Evolutionary conservation across 2,113 vertebrate genomes (phyloP), one percentile per base, ranked within the genome.

Genomic region (Etheostoma spectabile): DNA sequence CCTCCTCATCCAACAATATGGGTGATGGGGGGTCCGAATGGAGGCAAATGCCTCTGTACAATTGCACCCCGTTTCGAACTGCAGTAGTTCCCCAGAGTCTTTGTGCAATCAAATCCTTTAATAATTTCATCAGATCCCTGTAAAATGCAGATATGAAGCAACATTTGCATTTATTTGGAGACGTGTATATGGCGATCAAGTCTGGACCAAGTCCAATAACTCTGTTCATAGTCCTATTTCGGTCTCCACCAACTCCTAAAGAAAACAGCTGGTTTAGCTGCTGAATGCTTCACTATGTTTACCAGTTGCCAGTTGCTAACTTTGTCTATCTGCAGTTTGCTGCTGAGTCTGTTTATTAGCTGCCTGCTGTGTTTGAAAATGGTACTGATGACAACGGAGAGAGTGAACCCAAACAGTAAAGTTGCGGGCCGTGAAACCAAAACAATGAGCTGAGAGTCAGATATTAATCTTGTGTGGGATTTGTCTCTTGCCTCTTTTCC

Each of bases 1-100:
- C 68, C 19, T 75, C 61, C 33, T 62, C 24, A 21, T 67, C 13
- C 8, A 30, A 30, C 46, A 67, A 4, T 46, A 53, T 59, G 69
- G 61, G 67, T 84, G 76, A 30, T 10, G 70, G 55, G 55, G 15
- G 57, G 64, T 70, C 49, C 46, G 55, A 63, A 56, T 74, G 75
- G 48, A 73, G 49, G 59, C 60, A 51, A 65, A 51, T 27, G 22
- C 13, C 51, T 42, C 56, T 42, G 55, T 42, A 51, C 30, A 49
- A 15, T 4, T 24, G 5, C 61, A 76, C 18, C 48, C 18, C n/a
- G 13, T 63, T 33, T 64, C 22, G 48, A 24, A 64, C 38, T 35
- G 13, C 24, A 15, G 24, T 5, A 11, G 24, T 42, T 35, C 57
- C 51, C 46, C 30, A 18, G 33, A 72, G 68, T 61, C 33, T 64